Percentiles rank a stretch among this genome's conserved stretches.
phyloP scores from a whole-genome alignment of 2,113 vertebrate species.

The Tragelaphus imberbis region DNA sequence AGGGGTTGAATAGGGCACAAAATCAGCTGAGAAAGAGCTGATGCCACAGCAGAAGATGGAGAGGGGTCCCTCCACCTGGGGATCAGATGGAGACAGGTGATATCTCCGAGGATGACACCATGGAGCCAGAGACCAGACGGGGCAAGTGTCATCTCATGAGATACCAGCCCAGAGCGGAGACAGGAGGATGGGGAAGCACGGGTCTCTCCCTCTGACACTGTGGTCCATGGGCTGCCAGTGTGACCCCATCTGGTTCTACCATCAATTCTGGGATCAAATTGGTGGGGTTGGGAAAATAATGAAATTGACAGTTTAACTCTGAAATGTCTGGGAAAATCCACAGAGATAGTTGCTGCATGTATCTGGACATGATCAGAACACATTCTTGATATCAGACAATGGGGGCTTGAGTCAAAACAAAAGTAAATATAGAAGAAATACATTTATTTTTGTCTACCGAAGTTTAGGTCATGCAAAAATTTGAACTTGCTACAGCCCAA shows the following conservation, averaged over 20 bases:
- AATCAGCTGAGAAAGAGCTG: not conserved
- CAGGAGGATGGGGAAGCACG: accelerated
- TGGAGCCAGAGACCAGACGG: not conserved
- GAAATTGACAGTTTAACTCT: not conserved
- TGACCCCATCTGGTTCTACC: not conserved
- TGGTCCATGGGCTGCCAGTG: accelerated
- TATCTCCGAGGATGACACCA: not conserved
- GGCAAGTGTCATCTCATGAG: not conserved
- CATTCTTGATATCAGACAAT: not conserved
- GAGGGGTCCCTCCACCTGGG: not conserved
- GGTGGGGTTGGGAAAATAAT: not conserved
- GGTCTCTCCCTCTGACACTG: not conserved
- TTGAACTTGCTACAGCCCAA: not conserved
- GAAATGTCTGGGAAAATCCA: not conserved
- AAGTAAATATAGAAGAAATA: not conserved
- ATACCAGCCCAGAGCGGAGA: not conserved
- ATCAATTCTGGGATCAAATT: not conserved
- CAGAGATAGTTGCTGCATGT: not conserved
- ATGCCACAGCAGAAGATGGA: not conserved
- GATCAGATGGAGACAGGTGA: not conserved
- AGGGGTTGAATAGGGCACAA: not conserved
- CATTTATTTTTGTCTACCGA: not conserved
- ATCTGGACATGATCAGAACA: not conserved
- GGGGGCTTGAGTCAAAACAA: not conserved
- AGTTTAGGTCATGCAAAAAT: not conserved